These are phyloP conservation scores for Drosophila prostipennis DNA, from an alignment of 2,888 invertebrate genomes.

Conservation along the genomic window DNA sequence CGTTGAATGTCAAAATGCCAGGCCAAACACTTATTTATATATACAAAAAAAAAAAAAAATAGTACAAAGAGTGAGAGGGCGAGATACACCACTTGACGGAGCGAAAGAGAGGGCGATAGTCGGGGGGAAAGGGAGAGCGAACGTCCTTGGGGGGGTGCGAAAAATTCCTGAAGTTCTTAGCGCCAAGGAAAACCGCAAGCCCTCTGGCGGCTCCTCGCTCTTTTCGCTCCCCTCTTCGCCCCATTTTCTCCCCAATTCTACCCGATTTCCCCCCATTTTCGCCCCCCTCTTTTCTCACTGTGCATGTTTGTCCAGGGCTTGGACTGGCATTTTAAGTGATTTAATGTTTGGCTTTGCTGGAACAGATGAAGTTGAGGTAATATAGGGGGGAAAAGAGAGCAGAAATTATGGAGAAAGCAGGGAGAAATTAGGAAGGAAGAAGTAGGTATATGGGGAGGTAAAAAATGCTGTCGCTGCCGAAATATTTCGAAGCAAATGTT, in stretches of 20 bases:
- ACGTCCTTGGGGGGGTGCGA: conserved; percentile 10
- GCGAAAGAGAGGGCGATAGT: not conserved
- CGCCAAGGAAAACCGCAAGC: conserved; percentile 50
- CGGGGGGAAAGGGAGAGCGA: not conserved
- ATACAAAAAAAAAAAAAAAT: conserved; percentile 10
- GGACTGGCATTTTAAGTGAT: conserved; percentile 77
- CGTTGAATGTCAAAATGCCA: conserved; percentile 50
- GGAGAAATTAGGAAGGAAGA: not conserved
- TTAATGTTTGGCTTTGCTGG: conserved; percentile 76
- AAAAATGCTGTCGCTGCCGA: conserved; percentile 49
- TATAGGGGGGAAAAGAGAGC: conserved; percentile 2
- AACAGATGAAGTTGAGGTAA: conserved; percentile 46
- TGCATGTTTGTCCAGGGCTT: conserved; percentile 70
- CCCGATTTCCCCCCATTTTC: conserved; percentile 10
- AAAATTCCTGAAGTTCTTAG: conserved; percentile 58
- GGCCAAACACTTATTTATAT: conserved; percentile 21
- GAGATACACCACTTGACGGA: conserved; percentile 1
- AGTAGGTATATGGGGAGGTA: not conserved
- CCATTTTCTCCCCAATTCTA: not conserved
- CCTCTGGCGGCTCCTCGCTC: conserved; percentile 19
- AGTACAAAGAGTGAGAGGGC: conserved; percentile 15
- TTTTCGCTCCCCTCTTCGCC: no score
- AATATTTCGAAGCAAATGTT: conserved; percentile 62
- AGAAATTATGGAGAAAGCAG: not conserved
- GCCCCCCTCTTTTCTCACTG: conserved; percentile 10